A percentile compares a stretch with the other conserved stretches of the same genome.
These are phyloP conservation scores for Diorhabda elongata DNA, from an alignment of 1,140 invertebrate species.

Conservation along the genomic window DNA sequence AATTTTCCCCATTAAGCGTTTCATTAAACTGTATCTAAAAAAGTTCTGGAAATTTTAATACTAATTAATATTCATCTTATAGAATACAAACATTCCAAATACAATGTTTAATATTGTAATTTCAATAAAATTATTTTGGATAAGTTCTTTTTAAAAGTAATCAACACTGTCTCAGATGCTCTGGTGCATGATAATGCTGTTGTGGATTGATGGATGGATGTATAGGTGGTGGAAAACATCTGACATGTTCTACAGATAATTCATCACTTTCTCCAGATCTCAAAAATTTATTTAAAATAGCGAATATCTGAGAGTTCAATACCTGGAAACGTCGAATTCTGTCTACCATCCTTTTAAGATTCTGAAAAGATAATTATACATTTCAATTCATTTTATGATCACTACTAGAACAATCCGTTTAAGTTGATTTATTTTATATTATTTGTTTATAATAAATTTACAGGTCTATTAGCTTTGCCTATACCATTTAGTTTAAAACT, in stretches of 20 bases:
- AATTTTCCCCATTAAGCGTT: too few species aligned
- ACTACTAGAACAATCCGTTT: neutral
- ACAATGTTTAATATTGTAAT: neutral
- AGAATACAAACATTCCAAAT: too few species aligned
- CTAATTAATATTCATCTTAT: too few species aligned
- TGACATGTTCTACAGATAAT: constrained; percentile 90
- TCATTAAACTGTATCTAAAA: too few species aligned
- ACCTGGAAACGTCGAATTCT: constrained; percentile 96
- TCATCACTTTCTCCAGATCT: constrained; percentile 79
- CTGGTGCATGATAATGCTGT: constrained; percentile 58
- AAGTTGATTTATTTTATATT: too few species aligned
- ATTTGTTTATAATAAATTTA: too few species aligned
- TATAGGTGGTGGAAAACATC: constrained; percentile 93
- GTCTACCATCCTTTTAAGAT: constrained; percentile 95
- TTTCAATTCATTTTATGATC: neutral
- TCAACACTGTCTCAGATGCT: constrained; percentile 53
- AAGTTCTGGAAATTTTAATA: too few species aligned
- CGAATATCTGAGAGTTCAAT: constrained; percentile 97
- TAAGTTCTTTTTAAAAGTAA: constrained; percentile 1
- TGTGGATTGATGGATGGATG: constrained; percentile 66
- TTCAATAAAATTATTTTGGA: constrained; percentile 2
- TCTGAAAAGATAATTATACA: constrained; percentile 58
- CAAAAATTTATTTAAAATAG: constrained; percentile 93
- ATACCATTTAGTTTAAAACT: too few species aligned
- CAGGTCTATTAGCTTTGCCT: too few species aligned